phyloP scores from a whole-genome alignment of 1,140 invertebrate species.

The Argopecten irradians region DNA sequence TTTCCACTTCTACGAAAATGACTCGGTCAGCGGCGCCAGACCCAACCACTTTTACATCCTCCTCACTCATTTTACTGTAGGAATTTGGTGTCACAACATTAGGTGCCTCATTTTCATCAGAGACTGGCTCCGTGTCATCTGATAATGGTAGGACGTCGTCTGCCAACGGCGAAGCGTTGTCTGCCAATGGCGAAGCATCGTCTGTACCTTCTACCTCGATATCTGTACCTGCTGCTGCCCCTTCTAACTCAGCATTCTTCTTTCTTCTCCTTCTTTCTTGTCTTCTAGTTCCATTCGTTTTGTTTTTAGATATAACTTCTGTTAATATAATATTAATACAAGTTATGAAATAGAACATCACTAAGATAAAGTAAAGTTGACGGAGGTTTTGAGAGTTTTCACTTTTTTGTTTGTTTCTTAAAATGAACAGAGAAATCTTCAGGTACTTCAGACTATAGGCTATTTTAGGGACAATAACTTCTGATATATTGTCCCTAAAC shows the following conservation, averaged over 20 bases:
- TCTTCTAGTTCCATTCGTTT: constrained; percentile 6
- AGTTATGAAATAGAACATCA: too few relatives aligned
- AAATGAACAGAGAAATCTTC: too few relatives aligned
- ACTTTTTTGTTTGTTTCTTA: too few relatives aligned
- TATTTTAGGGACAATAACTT: too few relatives aligned
- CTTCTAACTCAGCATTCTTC: constrained; percentile 43
- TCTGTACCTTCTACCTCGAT: constrained; percentile 26
- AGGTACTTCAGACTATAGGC: too few relatives aligned
- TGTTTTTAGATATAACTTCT: background rate
- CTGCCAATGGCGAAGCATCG: background rate
- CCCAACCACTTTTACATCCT: background rate
- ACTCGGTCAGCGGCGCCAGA: constrained; percentile 75
- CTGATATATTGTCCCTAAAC: too few relatives aligned
- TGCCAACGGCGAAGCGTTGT: background rate
- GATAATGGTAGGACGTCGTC: background rate
- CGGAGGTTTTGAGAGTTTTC: too few relatives aligned
- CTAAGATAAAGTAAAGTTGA: too few relatives aligned
- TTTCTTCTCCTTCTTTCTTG: constrained; percentile 33
- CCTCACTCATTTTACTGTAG: background rate
- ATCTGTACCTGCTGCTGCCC: constrained; percentile 30
- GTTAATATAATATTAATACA: background rate
- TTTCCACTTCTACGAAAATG: constrained; percentile 97
- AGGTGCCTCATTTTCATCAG: constrained; percentile 41
- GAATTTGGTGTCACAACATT: constrained; percentile 43
- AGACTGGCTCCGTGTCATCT: constrained; percentile 12